Conservation (phyloP, 2,113 vertebrate species). For the Scomber colias region DNA sequence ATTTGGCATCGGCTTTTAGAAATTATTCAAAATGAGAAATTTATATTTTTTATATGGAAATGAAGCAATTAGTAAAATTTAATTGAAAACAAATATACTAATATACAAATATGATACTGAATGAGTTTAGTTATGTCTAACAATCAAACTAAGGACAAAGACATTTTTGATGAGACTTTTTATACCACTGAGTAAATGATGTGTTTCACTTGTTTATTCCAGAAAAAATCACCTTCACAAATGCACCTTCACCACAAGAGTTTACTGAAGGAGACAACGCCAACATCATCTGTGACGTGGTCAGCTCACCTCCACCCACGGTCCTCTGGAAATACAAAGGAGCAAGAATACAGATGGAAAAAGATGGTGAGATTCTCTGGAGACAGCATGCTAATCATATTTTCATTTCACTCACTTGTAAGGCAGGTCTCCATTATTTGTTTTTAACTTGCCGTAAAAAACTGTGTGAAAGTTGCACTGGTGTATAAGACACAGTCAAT, state of each 20-base stretch:
- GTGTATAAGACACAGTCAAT: too few relatives aligned
- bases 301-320: constrained; percentile 92
- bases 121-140: background rate
- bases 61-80: constrained; percentile 11
- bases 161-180: background rate
- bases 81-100: background rate
- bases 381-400: background rate
- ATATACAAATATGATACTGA: background rate
- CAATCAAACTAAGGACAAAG: background rate
- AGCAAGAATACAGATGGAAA: constrained; percentile 91
- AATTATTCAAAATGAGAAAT: background rate
- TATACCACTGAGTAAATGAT: constrained; percentile 2
- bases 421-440: too few relatives aligned
- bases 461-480: too few relatives aligned
- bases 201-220: constrained; percentile 48
- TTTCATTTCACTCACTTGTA: background rate
- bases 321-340: constrained; percentile 96
- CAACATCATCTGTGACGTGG: constrained; percentile 92
- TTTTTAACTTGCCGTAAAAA: too few relatives aligned
- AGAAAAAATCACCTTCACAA: constrained; percentile 98
- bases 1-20: background rate
- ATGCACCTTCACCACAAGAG: constrained; percentile 95
- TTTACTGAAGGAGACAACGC: constrained; percentile 95
- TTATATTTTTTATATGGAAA: background rate
- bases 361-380: constrained; percentile 90